These are phyloP conservation scores for Hapalemur alaotrensis DNA, from an alignment of 2,797 vertebrate genomes.

Conservation along the genomic window DNA sequence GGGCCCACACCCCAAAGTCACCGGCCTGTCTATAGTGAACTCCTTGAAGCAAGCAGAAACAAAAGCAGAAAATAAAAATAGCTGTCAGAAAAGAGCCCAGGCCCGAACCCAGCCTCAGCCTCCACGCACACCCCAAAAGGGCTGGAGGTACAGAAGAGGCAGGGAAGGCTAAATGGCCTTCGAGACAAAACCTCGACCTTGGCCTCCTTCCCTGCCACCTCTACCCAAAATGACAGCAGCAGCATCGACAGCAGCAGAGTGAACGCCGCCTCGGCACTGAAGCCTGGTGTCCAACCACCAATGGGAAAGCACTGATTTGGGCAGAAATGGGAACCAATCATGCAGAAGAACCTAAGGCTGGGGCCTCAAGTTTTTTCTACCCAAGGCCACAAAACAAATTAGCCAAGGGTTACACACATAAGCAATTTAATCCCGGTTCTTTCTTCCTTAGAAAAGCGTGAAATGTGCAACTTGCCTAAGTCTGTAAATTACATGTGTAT, in stretches of 20 bases:
- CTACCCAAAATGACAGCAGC: neutral
- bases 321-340: neutral
- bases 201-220: conserved; percentile 38
- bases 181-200: neutral
- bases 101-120: neutral
- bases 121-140: neutral
- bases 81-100: neutral
- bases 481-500: neutral
- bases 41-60: neutral
- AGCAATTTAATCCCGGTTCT: neutral
- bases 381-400: neutral
- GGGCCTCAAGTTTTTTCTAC: neutral
- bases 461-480: neutral
- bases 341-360: neutral
- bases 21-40: neutral
- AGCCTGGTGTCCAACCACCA: neutral
- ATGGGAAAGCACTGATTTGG: neutral
- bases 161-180: neutral
- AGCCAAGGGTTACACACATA: neutral
- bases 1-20: neutral
- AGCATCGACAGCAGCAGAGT: neutral
- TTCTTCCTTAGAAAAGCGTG: neutral
- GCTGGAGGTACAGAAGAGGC: neutral
- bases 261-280: neutral
- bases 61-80: neutral